A percentile compares a stretch with the other conserved stretches of the same genome.
phyloP scores from a whole-genome alignment of 2,888 invertebrate genomes.

The Linhomoeus sp. region DNA sequence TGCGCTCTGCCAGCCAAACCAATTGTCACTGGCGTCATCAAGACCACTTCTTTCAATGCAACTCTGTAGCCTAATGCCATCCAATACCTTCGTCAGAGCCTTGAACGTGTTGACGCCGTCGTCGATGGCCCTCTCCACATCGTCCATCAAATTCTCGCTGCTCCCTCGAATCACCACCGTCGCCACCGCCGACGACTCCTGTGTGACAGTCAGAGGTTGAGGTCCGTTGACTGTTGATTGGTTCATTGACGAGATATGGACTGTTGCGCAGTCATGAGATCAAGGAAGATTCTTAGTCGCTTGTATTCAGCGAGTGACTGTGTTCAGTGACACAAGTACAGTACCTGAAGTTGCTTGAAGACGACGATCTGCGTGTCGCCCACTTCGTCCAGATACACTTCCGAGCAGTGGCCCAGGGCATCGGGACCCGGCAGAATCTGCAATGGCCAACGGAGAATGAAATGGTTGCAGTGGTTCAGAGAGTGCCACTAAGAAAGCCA shows the following conservation, averaged over 20 bases:
- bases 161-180: slow-evolving; percentile 87
- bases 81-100: slow-evolving; percentile 48
- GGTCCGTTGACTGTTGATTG: too few relatives aligned
- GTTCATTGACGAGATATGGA: too few relatives aligned
- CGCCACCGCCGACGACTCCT: slow-evolving; percentile 58
- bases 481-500: too few relatives aligned
- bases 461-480: too few relatives aligned
- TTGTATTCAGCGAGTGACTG: too few relatives aligned
- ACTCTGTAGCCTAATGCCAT: too few relatives aligned
- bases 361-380: slow-evolving; percentile 83
- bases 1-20: too few relatives aligned
- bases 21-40: too few relatives aligned
- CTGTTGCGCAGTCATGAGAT: too few relatives aligned
- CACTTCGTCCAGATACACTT: slow-evolving; percentile 69
- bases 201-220: slow-evolving; percentile 34
- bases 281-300: too few relatives aligned
- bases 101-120: slow-evolving; percentile 98
- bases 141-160: slow-evolving; percentile 95
- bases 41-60: too few relatives aligned
- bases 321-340: background rate
- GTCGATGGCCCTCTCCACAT: slow-evolving; percentile 89
- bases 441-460: too few relatives aligned
- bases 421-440: slow-evolving; percentile 58
- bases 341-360: slow-evolving; percentile 47
- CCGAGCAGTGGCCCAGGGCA: slow-evolving; percentile 75